Percentiles rank a stretch among this genome's conserved stretches.
These are phyloP conservation scores for Ageneiosus marmoratus DNA, from an alignment of 2,113 vertebrate genomes.

Conservation along the genomic window DNA sequence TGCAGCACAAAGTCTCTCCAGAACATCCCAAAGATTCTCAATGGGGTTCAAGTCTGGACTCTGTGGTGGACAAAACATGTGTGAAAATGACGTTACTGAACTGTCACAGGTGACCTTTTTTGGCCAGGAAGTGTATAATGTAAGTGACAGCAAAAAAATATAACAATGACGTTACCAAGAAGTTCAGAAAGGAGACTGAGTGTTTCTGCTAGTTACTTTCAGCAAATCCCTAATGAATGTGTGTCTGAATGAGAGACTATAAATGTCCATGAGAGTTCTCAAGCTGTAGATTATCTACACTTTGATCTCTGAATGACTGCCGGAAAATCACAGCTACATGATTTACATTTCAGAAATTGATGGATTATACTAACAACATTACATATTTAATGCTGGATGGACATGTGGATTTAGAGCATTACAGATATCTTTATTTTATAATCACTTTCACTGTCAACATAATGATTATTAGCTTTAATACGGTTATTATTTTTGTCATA, in stretches of 20 bases:
- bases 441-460: not conserved
- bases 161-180: no score
- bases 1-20: no score
- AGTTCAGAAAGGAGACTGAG: no score
- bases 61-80: no score
- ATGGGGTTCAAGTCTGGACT: no score
- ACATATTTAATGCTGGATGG: constrained; percentile 2
- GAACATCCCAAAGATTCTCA: no score
- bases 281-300: not conserved
- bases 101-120: no score
- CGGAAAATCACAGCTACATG: no score
- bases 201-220: no score
- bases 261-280: not conserved
- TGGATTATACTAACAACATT: not conserved
- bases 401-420: not conserved
- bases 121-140: no score
- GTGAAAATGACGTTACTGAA: no score
- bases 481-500: not conserved
- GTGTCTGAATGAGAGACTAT: not conserved
- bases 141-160: no score
- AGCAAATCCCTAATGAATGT: not conserved
- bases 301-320: not conserved
- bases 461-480: not conserved
- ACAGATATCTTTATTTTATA: constrained; percentile 8
- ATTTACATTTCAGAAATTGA: not conserved